Conservation (phyloP, 2,113 vertebrate genomes). For the Mustela nigripes region DNA sequence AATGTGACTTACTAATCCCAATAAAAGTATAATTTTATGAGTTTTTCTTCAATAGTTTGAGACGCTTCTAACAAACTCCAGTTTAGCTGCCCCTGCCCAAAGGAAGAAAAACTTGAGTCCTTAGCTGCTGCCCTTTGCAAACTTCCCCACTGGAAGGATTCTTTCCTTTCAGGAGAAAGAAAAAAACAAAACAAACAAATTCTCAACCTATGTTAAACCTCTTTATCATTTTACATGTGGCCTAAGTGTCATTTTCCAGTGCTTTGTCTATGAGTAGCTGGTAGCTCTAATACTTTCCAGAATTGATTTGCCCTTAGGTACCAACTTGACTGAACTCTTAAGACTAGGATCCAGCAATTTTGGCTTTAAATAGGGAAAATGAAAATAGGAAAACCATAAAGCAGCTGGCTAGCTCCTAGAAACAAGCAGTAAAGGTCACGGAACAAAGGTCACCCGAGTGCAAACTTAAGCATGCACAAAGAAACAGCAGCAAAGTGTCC, state of each 20-base stretch:
- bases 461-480: neutral
- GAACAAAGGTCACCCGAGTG: neutral
- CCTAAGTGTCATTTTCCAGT: neutral
- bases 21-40: slow-evolving; percentile 2
- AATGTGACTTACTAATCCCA: neutral
- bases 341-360: neutral
- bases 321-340: neutral
- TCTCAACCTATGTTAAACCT: neutral
- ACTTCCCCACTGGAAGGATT: neutral
- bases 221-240: neutral
- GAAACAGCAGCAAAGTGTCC: neutral
- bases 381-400: neutral
- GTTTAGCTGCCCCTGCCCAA: neutral
- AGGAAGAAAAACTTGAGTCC: neutral
- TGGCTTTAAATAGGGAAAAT: neutral
- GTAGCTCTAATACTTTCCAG: neutral
- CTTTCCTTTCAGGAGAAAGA: neutral
- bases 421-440: neutral
- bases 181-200: neutral
- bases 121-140: neutral
- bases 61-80: slow-evolving; percentile 25
- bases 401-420: neutral
- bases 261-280: neutral
- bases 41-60: neutral
- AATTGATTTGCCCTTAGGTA: neutral